phyloP scores from a whole-genome alignment of 2,113 vertebrate genomes.

The Nanger granti region DNA sequence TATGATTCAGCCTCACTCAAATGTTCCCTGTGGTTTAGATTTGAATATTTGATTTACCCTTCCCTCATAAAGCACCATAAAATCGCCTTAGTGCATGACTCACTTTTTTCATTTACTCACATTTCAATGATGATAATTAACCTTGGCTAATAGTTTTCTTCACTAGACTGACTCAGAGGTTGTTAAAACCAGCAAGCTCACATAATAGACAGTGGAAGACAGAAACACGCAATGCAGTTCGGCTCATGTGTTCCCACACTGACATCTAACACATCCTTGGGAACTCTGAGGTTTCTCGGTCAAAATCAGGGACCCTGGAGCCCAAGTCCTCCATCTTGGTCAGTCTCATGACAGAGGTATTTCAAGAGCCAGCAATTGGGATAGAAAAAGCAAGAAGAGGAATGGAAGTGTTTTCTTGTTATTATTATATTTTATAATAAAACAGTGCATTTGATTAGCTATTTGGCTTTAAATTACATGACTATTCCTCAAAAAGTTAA shows the following conservation, averaged over 20 bases:
- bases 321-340: not conserved
- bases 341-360: not conserved
- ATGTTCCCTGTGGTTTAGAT: conserved; percentile 59
- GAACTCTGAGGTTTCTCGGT: not conserved
- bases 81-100: conserved; percentile 74
- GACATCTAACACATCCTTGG: not conserved
- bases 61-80: conserved; percentile 70
- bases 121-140: conserved; percentile 73
- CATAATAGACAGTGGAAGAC: not conserved
- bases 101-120: conserved; percentile 71
- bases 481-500: conserved; percentile 1
- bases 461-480: not conserved
- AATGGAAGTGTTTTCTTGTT: not conserved
- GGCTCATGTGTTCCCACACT: not conserved
- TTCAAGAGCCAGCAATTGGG: not conserved
- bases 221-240: not conserved
- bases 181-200: conserved; percentile 43
- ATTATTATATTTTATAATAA: not conserved
- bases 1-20: conserved; percentile 33
- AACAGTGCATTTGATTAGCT: not conserved
- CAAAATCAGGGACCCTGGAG: not conserved
- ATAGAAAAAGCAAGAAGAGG: not conserved
- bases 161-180: conserved; percentile 68
- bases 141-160: conserved; percentile 69
- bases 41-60: conserved; percentile 58